Base-by-base conservation (phyloP, 2,888 invertebrate genomes). In the Leptinotarsa juncta region DNA sequence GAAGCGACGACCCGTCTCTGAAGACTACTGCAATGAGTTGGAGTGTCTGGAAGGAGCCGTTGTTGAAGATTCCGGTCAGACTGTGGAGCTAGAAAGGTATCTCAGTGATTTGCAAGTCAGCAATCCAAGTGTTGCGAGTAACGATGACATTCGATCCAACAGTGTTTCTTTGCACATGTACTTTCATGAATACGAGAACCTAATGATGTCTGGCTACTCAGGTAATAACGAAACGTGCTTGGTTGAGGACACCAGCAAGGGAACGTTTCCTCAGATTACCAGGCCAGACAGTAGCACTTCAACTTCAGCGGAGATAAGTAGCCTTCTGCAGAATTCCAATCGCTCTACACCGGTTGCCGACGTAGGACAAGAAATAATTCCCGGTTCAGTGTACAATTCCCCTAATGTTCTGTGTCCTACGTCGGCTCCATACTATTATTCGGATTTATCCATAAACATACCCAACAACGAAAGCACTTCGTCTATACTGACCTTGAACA, bases 361-460 rank as follows among this genome's bases (percentile, higher is more conserved):
- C 68, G 74, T 80, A 14, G 78, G 80, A 60, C 82, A 84, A 74
- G 83, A 85, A 71, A 78, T 82, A 18, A 77, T 78, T 26, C 76
- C 81, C 2, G 74, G 75, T 16, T 72, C 82, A 15, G 78, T 82
- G 60, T 84, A 83, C 80, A 57, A 18, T 20, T 57, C 82, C 71
- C 73, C 78, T 10, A 79, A 81, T 16, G 76, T 77, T 4, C 79
- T 82, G 20, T 76, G 72, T 55, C 82, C 80, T 68, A 92, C 93
- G 77, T 91, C 93, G 72, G 95, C 95, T 50, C 96, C 96, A 0
- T 96, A 96, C 84, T 96, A 96, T 84, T 96, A 96, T 85, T 95
- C 96, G 0, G 96, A 96, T 86, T 89, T 92, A 68, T 92, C 89
- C 3, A 82, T 86, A 81, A 85, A 86, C 76, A 82, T 84, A 0